These are phyloP conservation scores for Orgyia antiqua DNA, from an alignment of 2,888 invertebrate genomes.

Conservation along the genomic window DNA sequence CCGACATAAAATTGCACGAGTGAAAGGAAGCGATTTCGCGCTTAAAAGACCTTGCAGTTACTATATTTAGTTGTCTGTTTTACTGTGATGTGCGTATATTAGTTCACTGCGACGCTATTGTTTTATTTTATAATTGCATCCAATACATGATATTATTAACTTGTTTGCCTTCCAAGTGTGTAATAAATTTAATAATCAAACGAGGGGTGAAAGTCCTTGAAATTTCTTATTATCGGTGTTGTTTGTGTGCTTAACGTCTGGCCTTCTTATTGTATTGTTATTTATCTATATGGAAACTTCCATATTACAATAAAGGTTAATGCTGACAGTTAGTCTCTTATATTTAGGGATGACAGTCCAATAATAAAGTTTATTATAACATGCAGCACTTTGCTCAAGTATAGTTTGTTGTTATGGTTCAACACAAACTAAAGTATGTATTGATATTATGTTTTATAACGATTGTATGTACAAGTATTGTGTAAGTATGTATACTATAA, in stretches of 20 bases:
- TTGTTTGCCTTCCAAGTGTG: slow-evolving; percentile 28
- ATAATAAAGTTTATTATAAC: too few species aligned
- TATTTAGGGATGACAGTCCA: too few species aligned
- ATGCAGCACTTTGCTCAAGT: too few species aligned
- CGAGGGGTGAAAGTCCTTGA: slow-evolving; percentile 30
- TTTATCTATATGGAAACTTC: slow-evolving; percentile 14
- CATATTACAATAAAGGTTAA: slow-evolving; percentile 6
- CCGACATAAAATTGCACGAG: slow-evolving; percentile 38
- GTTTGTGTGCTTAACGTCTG: slow-evolving; percentile 19
- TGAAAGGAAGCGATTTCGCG: slow-evolving; percentile 54
- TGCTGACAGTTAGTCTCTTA: background rate
- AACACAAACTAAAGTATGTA: too few species aligned
- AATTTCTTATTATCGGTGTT: slow-evolving; percentile 24
- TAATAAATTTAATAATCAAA: slow-evolving; percentile 16
- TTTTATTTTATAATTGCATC: too few species aligned
- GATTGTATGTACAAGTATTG: too few species aligned
- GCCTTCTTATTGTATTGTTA: slow-evolving; percentile 14
- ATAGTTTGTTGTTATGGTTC: too few species aligned
- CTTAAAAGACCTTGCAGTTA: slow-evolving; percentile 38
- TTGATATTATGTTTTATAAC: too few species aligned
- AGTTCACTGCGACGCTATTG: too few species aligned
- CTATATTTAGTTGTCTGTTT: slow-evolving; percentile 21
- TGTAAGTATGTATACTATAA: too few species aligned
- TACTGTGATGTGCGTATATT: background rate
- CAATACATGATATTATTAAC: slow-evolving; percentile 19